Percentiles rank a stretch among this genome's conserved stretches.
These are phyloP conservation scores for Tenualosa ilisha DNA, from an alignment of 2,797 vertebrate species.

Conservation along the genomic window DNA sequence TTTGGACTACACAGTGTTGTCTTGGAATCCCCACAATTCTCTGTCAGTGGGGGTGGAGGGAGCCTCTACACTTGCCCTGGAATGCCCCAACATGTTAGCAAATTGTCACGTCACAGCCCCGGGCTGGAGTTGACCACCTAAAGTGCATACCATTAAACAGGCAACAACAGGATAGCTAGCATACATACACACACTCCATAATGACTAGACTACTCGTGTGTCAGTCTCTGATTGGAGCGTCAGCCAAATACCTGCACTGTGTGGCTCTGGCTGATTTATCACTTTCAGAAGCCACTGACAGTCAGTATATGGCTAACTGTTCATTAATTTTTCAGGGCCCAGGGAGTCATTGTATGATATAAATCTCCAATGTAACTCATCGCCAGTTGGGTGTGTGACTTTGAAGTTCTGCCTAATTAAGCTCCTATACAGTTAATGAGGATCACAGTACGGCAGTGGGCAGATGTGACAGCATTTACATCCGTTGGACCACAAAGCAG, in stretches of 20 bases:
- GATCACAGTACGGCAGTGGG: conserved; percentile 61
- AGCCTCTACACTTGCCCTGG: background rate
- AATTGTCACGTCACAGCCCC: conserved; percentile 1
- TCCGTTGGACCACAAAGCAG: conserved; percentile 53
- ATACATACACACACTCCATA: background rate
- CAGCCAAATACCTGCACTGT: conserved; percentile 49
- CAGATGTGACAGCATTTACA: conserved; percentile 60
- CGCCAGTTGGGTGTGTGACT: conserved; percentile 52
- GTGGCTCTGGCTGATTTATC: conserved; percentile 61
- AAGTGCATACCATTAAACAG: background rate
- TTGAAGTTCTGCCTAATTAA: conserved; percentile 74
- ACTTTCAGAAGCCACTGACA: conserved; percentile 52
- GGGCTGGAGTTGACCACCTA: background rate
- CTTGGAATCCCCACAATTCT: background rate
- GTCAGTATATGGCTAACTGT: conserved; percentile 62
- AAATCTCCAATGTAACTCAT: conserved; percentile 65
- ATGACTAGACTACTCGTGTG: background rate
- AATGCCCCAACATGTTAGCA: background rate
- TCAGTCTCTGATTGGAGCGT: background rate
- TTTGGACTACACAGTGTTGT: background rate
- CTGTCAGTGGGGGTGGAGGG: background rate
- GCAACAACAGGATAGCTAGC: background rate
- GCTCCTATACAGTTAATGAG: conserved; percentile 65
- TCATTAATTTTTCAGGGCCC: conserved; percentile 70
- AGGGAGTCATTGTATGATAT: conserved; percentile 60